These are phyloP conservation scores for Hydropotes inermis DNA, from an alignment of 2,113 vertebrate species.

Conservation along the genomic window DNA sequence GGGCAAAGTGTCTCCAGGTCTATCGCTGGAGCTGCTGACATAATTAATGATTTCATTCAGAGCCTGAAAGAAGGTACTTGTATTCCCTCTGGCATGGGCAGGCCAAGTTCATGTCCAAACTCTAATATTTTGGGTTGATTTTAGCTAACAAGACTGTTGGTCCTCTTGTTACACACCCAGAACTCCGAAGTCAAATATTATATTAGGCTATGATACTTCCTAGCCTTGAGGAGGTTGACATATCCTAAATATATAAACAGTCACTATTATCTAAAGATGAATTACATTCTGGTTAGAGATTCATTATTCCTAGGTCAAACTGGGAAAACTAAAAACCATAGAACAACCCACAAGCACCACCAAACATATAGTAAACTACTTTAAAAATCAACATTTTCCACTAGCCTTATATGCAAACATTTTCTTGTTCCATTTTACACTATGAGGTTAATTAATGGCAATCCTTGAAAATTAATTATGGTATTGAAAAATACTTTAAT, in stretches of 20 bases:
- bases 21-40: conserved; percentile 78
- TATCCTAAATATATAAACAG: conserved; percentile 69
- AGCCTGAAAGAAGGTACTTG: conserved; percentile 80
- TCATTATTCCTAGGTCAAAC: conserved; percentile 34
- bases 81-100: conserved; percentile 73
- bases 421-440: conserved; percentile 30
- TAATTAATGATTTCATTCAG: conserved; percentile 82
- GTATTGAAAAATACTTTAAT: conserved; percentile 60
- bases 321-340: conserved; percentile 37
- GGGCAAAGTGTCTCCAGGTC: conserved; percentile 77
- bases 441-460: conserved; percentile 54
- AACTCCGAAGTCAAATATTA: conserved; percentile 79
- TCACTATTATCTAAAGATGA: conserved; percentile 57
- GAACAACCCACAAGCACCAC: not conserved
- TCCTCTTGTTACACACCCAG: conserved; percentile 77
- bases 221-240: conserved; percentile 61
- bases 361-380: conserved; percentile 27
- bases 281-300: conserved; percentile 56
- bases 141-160: conserved; percentile 75
- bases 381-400: conserved; percentile 27
- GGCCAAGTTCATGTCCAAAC: conserved; percentile 74
- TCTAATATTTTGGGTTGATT: conserved; percentile 73
- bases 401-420: conserved; percentile 20
- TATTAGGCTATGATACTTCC: conserved; percentile 75
- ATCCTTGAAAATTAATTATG: conserved; percentile 66